phyloP scores from a whole-genome alignment of 1,140 invertebrate genomes.

The Latrodectus geometricus region DNA sequence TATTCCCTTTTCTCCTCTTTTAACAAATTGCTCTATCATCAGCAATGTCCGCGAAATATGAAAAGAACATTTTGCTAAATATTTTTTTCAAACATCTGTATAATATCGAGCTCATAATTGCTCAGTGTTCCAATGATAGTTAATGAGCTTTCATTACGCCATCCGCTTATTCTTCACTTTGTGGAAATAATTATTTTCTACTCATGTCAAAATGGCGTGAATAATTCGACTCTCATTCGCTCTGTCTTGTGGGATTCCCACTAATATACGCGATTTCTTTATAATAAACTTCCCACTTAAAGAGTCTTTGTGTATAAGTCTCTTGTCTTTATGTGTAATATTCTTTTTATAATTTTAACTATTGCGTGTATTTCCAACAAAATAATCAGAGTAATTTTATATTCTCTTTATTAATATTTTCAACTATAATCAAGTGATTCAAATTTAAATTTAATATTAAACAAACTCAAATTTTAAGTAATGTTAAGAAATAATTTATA shows the following conservation, averaged over 20 bases:
- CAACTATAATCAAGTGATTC: too few species aligned
- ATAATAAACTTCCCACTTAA: too few species aligned
- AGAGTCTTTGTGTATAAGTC: too few species aligned
- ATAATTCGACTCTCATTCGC: not conserved
- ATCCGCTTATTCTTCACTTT: slow-evolving; percentile 30
- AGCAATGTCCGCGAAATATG: slow-evolving; percentile 22
- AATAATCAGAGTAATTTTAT: too few species aligned
- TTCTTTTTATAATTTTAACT: too few species aligned
- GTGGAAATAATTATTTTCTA: not conserved
- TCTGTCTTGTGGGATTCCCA: not conserved
- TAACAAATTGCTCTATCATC: slow-evolving; percentile 56
- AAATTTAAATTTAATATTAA: too few species aligned
- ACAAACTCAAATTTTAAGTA: too few species aligned
- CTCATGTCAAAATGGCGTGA: not conserved
- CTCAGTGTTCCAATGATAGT: slow-evolving; percentile 42
- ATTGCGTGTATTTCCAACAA: too few species aligned
- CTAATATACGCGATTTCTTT: not conserved
- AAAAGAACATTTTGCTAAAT: slow-evolving; percentile 33
- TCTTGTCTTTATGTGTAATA: too few species aligned
- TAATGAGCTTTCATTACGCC: slow-evolving; percentile 51
- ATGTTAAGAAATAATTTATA: too few species aligned
- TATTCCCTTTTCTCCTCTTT: slow-evolving; percentile 41
- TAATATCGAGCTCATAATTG: slow-evolving; percentile 22
- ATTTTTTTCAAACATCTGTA: slow-evolving; percentile 7
- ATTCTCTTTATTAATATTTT: too few species aligned